phyloP scores from a whole-genome alignment of 2,888 invertebrate genomes.

The Helicoverpa assulta region DNA sequence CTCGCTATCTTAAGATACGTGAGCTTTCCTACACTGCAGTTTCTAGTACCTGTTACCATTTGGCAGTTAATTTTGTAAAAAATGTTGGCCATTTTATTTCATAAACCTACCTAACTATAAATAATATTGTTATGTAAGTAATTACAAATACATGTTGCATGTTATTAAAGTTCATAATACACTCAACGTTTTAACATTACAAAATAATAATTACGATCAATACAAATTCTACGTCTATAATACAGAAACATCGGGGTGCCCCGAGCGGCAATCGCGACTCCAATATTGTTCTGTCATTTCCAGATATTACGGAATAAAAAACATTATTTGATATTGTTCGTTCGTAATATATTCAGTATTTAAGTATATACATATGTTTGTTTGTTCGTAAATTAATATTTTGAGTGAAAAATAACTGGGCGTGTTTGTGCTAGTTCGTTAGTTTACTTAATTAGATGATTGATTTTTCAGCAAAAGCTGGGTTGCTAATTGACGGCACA shows the following conservation, averaged over 20 bases:
- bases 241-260: slow-evolving; percentile 33
- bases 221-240: slow-evolving; percentile 31
- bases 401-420: slow-evolving; percentile 26
- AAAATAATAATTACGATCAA: slow-evolving; percentile 35
- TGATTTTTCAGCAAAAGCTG: slow-evolving; percentile 44
- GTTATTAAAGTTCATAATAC: not conserved
- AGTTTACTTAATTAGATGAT: slow-evolving; percentile 43
- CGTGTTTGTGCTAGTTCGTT: slow-evolving; percentile 44
- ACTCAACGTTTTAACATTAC: slow-evolving; percentile 1
- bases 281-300: slow-evolving; percentile 56
- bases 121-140: no score
- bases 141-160: not conserved
- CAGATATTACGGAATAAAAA: slow-evolving; percentile 39
- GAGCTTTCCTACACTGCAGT: no score
- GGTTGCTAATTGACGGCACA: slow-evolving; percentile 30
- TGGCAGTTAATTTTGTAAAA: no score
- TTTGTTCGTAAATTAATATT: slow-evolving; percentile 32
- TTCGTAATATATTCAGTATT: slow-evolving; percentile 20
- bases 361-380: slow-evolving; percentile 12
- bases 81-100: no score
- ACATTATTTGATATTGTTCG: slow-evolving; percentile 17
- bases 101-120: no score
- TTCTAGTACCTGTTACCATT: no score
- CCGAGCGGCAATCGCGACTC: slow-evolving; percentile 46
- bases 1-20: no score